A percentile compares a stretch with the other conserved stretches of the same genome.
Conservation (phyloP, 2,797 vertebrate genomes). For the Argentina silus region DNA sequence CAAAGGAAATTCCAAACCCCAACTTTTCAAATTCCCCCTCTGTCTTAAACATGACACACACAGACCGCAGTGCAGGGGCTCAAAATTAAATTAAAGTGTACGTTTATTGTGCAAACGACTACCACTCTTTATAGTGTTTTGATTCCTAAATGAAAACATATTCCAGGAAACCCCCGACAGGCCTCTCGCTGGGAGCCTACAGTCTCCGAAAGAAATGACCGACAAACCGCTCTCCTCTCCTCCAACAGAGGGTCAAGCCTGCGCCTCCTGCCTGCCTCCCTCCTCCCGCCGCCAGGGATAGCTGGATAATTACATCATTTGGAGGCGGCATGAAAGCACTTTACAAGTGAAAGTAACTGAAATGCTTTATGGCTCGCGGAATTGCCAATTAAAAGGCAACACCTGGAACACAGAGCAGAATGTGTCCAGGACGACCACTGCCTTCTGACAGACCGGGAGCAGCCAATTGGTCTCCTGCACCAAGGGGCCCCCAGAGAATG, state of each 20-base stretch:
- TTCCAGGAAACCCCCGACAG: constrained; percentile 54
- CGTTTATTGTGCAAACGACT: constrained; percentile 68
- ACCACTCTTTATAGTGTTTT: constrained; percentile 68
- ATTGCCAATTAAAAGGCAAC: constrained; percentile 83
- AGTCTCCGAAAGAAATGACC: background rate
- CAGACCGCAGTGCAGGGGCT: constrained; percentile 36
- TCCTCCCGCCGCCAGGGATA: constrained; percentile 46
- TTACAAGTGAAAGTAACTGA: constrained; percentile 74
- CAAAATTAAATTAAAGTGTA: constrained; percentile 60
- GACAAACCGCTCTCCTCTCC: background rate
- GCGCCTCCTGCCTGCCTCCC: background rate
- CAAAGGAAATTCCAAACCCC: constrained; percentile 45
- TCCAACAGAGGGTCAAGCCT: background rate
- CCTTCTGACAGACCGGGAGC: constrained; percentile 18
- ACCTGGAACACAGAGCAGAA: constrained; percentile 71
- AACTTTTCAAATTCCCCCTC: constrained; percentile 5
- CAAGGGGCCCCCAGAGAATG: constrained; percentile 64
- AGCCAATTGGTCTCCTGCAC: constrained; percentile 38
- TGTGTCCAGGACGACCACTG: constrained; percentile 29
- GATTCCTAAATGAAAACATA: constrained; percentile 74
- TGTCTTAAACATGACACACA: constrained; percentile 28
- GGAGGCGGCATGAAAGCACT: constrained; percentile 78
- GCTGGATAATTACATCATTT: constrained; percentile 82
- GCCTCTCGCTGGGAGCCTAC: constrained; percentile 58
- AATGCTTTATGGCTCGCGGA: constrained; percentile 79